Conservation (phyloP, 2,113 vertebrate genomes). For the Eudorcas thomsonii region DNA sequence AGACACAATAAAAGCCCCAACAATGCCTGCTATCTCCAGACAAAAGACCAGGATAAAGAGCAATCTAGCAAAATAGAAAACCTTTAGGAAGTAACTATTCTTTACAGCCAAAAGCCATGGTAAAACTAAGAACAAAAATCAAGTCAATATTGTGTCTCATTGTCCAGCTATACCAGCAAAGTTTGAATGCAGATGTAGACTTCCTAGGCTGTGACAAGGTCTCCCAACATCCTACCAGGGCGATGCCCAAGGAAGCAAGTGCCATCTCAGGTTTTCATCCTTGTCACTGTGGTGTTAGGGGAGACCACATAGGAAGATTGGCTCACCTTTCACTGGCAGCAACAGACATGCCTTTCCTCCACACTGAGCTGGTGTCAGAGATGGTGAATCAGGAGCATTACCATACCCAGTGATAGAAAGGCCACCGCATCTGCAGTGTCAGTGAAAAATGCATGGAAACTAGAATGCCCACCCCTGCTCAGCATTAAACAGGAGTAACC, state of each 20-base stretch:
- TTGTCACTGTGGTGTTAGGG: not conserved
- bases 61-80: not conserved
- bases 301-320: rapidly evolving
- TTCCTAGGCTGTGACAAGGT: not conserved
- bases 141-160: not conserved
- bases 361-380: not conserved
- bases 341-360: rapidly evolving
- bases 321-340: rapidly evolving
- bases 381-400: not conserved
- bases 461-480: not conserved
- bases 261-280: no score
- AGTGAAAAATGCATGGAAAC: not conserved
- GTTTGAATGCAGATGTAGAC: not conserved
- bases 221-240: not conserved
- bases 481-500: not conserved
- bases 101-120: not conserved
- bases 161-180: not conserved
- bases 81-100: not conserved
- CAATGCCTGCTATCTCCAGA: not conserved
- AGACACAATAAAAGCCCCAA: not conserved
- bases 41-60: not conserved
- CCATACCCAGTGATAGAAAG: not conserved
- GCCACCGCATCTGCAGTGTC: rapidly evolving
- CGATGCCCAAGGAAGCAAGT: not conserved
- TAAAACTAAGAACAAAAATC: not conserved